A percentile compares a stretch with the other conserved stretches of the same genome.
Conservation (phyloP, 1,140 invertebrate genomes). For the Drosophila seguyi region DNA sequence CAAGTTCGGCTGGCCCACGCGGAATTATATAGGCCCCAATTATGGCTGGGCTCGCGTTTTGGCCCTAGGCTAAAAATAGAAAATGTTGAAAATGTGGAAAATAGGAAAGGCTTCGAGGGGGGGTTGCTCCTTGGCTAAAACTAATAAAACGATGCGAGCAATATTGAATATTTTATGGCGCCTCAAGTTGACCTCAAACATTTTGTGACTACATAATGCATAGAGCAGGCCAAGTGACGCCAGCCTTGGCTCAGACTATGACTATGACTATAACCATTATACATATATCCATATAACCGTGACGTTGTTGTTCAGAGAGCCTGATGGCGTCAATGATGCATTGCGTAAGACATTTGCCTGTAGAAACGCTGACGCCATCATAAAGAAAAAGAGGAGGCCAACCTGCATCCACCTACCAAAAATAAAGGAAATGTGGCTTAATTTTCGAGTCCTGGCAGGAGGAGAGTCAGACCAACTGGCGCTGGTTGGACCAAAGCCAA, state of each 20-base stretch:
- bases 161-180: constrained; percentile 53
- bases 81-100: constrained; percentile 29
- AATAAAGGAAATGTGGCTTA: neutral
- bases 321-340: constrained; percentile 51
- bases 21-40: constrained; percentile 31
- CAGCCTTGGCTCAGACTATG: constrained; percentile 36
- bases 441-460: neutral
- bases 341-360: constrained; percentile 43
- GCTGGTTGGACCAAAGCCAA: constrained; percentile 16
- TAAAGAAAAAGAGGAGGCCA: constrained; percentile 1
- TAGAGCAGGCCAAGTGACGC: constrained; percentile 48
- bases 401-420: constrained; percentile 32
- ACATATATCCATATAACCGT: constrained; percentile 18
- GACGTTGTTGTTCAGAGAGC: constrained; percentile 27
- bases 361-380: constrained; percentile 48
- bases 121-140: constrained; percentile 11
- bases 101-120: constrained; percentile 8
- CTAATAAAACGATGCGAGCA: constrained; percentile 48
- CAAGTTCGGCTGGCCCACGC: constrained; percentile 46
- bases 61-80: constrained; percentile 61
- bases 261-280: constrained; percentile 19
- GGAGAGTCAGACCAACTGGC: constrained; percentile 42
- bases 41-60: constrained; percentile 33
- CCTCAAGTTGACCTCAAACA: constrained; percentile 59
- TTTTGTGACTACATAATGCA: constrained; percentile 49